These are phyloP conservation scores for Scelioninae gen. 1 DNA, from an alignment of 2,888 invertebrate genomes.

Conservation along the genomic window DNA sequence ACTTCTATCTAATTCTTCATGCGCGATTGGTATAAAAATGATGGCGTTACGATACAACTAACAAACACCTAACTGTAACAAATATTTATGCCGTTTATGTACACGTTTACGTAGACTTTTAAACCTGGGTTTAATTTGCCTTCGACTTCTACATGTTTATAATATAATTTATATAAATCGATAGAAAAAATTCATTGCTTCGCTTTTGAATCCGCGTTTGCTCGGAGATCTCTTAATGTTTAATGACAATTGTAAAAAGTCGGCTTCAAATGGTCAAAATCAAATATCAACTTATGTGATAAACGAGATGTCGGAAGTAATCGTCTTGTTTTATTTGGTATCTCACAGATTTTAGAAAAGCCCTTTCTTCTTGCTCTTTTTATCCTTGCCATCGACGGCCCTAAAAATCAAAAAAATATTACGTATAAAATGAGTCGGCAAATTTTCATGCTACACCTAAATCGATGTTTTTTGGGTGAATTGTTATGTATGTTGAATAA, in stretches of 20 bases:
- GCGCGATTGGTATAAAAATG: conserved; percentile 36
- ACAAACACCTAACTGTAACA: conserved; percentile 32
- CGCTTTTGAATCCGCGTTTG: conserved; percentile 22
- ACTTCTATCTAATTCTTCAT: conserved; percentile 25
- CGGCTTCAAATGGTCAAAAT: conserved; percentile 19
- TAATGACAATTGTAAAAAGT: conserved; percentile 26
- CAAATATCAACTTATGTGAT: conserved; percentile 29
- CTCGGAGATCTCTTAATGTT: conserved; percentile 55
- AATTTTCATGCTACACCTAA: background rate
- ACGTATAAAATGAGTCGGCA: conserved; percentile 18
- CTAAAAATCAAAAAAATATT: conserved; percentile 85
- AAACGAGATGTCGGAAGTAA: conserved; percentile 23
- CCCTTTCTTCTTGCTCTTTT: conserved; percentile 95
- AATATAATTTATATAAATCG: background rate
- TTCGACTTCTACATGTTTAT: background rate
- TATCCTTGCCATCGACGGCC: conserved; percentile 93
- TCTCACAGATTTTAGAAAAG: conserved; percentile 88
- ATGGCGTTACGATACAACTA: conserved; percentile 32
- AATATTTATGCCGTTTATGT: conserved; percentile 17
- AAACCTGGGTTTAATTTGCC: background rate
- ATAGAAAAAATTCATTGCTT: conserved; percentile 27
- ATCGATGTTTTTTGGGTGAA: too few species aligned
- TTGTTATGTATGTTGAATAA: too few species aligned
- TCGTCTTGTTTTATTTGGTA: conserved; percentile 58
- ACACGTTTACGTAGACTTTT: conserved; percentile 14